These are phyloP conservation scores for Pseudochirops cupreus DNA, from an alignment of 2,797 vertebrate species.

Conservation along the genomic window DNA sequence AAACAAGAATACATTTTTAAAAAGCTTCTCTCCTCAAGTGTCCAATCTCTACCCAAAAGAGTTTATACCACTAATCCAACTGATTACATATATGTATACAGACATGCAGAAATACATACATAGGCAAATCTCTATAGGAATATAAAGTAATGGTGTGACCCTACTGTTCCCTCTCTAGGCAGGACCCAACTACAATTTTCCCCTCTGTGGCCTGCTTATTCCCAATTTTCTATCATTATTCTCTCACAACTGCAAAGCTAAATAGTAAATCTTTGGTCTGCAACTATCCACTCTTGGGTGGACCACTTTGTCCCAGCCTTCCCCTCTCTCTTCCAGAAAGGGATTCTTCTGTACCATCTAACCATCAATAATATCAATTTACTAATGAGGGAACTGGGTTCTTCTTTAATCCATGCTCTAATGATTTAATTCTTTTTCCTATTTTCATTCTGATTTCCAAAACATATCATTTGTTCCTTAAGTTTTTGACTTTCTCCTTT, in stretches of 20 bases:
- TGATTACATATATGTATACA: not conserved
- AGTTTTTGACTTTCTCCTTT: not conserved
- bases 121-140: not conserved
- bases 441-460: not conserved
- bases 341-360: not conserved
- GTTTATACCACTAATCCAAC: not conserved
- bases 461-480: not conserved
- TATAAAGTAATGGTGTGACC: not conserved
- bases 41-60: not conserved
- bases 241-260: not conserved
- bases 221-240: not conserved
- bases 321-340: not conserved
- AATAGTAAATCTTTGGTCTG: not conserved
- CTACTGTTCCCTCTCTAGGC: not conserved
- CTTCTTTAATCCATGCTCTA: not conserved
- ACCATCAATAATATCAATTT: not conserved
- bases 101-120: not conserved
- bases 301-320: not conserved
- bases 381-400: not conserved
- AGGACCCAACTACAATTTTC: not conserved
- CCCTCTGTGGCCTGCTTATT: not conserved
- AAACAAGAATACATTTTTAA: not conserved
- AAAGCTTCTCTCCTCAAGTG: not conserved
- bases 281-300: not conserved
- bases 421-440: not conserved